phyloP scores from a whole-genome alignment of 2,888 invertebrate species.

The Thecophora atra region DNA sequence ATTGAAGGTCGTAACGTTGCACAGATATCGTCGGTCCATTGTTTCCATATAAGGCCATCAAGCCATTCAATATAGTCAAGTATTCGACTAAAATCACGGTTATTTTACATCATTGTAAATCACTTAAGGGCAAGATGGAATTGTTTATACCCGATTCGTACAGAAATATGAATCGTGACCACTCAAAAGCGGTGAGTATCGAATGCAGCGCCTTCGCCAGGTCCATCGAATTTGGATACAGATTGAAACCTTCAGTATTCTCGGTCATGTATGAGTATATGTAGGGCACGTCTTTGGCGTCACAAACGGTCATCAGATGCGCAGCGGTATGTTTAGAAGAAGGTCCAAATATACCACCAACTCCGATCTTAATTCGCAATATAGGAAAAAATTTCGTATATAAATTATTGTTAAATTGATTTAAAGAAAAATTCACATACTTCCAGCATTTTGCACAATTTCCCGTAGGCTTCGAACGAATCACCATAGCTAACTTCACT shows the following conservation, averaged over 20 bases:
- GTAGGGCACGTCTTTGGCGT: slow-evolving; percentile 86
- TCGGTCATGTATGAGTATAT: slow-evolving; percentile 80
- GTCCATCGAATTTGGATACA: slow-evolving; percentile 78
- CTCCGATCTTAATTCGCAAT: slow-evolving; percentile 69
- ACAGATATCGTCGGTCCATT: slow-evolving; percentile 69
- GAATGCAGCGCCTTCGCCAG: slow-evolving; percentile 74
- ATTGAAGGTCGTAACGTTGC: slow-evolving; percentile 72
- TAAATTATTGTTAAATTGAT: not conserved
- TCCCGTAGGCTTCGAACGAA: slow-evolving; percentile 68
- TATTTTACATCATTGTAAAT: too few species aligned
- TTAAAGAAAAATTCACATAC: slow-evolving; percentile 55
- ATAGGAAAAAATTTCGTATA: not conserved
- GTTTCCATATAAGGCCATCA: slow-evolving; percentile 74
- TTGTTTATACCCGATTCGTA: slow-evolving; percentile 60
- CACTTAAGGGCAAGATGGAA: too few species aligned
- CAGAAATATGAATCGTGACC: slow-evolving; percentile 85
- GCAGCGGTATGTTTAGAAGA: slow-evolving; percentile 73
- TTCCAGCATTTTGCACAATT: slow-evolving; percentile 69
- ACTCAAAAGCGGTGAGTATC: slow-evolving; percentile 77
- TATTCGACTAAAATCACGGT: slow-evolving; percentile 63
- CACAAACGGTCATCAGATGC: slow-evolving; percentile 84
- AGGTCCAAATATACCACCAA: slow-evolving; percentile 87
- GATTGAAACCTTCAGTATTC: slow-evolving; percentile 71
- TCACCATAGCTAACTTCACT: slow-evolving; percentile 69
- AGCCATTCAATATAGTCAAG: slow-evolving; percentile 75